These are phyloP conservation scores for Centropus bengalensis DNA, from an alignment of 2,113 vertebrate species.

Conservation along the genomic window DNA sequence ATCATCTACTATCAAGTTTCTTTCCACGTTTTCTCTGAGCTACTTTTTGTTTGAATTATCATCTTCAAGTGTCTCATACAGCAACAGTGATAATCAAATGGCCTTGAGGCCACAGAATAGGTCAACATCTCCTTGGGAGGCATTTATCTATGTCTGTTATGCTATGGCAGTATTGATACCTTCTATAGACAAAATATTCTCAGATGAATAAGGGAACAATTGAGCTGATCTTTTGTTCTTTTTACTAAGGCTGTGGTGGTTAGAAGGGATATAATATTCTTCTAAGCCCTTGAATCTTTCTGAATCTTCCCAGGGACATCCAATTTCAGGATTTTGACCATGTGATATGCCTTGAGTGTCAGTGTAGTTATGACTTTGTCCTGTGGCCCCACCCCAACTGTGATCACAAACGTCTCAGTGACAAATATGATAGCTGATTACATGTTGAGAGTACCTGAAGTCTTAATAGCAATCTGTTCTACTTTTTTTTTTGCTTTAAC, in stretches of 20 bases:
- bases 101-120: background rate
- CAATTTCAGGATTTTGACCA: background rate
- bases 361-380: conserved; percentile 5
- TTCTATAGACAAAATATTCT: conserved; percentile 28
- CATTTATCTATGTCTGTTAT: background rate
- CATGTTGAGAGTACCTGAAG: background rate
- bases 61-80: background rate
- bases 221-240: background rate
- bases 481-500: background rate
- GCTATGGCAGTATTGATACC: background rate
- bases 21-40: background rate
- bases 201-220: background rate
- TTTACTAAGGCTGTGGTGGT: background rate
- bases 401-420: background rate
- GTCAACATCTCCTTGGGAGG: background rate
- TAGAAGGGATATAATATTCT: background rate
- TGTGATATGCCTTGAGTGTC: background rate
- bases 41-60: background rate
- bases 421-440: background rate
- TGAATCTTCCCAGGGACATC: background rate
- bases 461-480: background rate
- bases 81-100: background rate
- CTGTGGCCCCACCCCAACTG: background rate
- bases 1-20: background rate
- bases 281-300: background rate